These are phyloP conservation scores for Andrena haemorrhoa DNA, from an alignment of 2,888 invertebrate species.

Conservation along the genomic window DNA sequence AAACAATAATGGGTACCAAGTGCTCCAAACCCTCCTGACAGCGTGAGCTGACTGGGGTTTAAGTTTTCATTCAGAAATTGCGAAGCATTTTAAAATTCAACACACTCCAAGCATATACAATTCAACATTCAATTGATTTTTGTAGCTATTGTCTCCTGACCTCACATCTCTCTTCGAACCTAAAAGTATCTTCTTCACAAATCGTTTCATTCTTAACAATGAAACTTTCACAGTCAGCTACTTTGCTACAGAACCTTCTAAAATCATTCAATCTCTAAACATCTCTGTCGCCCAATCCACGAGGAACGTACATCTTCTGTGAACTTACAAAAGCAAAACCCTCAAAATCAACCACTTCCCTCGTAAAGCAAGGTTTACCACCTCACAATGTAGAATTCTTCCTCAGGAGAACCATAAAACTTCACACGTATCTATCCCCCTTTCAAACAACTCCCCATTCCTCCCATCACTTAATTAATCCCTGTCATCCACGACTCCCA, in stretches of 20 bases:
- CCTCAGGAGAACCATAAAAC: background rate
- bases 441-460: background rate
- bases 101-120: background rate
- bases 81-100: too few relatives aligned
- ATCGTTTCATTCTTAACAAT: background rate
- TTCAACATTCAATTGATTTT: slow-evolving; percentile 1
- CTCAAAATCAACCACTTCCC: background rate
- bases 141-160: too few relatives aligned
- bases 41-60: too few relatives aligned
- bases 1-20: background rate
- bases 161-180: too few relatives aligned
- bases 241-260: background rate
- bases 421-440: background rate
- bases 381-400: background rate
- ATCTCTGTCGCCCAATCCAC: too few relatives aligned
- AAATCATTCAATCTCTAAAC: background rate
- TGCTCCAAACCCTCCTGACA: background rate
- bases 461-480: slow-evolving; percentile 10
- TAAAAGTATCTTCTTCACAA: background rate
- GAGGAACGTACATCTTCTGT: too few relatives aligned
- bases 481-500: background rate
- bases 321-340: too few relatives aligned
- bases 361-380: background rate
- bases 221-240: background rate
- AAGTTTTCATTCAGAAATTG: too few relatives aligned